A percentile compares a stretch with the other conserved stretches of the same genome.
Conservation (phyloP, 1,140 invertebrate genomes). For the Lucilia sericata region DNA sequence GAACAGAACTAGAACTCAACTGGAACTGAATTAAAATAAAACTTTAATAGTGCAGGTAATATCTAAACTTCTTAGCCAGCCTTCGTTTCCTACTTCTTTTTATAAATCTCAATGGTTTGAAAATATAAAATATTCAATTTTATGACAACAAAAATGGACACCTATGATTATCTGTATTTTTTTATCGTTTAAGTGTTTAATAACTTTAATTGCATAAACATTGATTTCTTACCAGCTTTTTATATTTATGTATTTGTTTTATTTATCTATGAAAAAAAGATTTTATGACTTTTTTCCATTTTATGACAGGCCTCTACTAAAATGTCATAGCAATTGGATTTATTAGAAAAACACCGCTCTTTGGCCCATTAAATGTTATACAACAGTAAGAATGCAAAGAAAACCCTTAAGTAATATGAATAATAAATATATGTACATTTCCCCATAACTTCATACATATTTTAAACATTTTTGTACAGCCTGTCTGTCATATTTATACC, state of each 20-base stretch:
- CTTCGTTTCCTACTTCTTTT: no score
- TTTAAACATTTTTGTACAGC: no score
- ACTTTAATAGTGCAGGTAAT: no score
- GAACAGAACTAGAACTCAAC: no score
- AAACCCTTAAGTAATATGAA: no score
- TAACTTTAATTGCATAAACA: constrained; percentile 35
- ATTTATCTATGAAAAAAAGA: constrained; percentile 23
- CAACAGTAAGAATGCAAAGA: neutral
- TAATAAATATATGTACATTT: no score
- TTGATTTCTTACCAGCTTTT: constrained; percentile 22
- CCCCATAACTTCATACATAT: no score
- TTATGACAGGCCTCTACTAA: neutral
- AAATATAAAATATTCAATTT: no score
- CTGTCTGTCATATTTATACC: neutral
- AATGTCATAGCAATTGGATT: neutral
- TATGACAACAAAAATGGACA: no score
- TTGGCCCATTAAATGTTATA: neutral
- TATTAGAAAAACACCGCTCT: neutral
- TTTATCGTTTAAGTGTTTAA: constrained; percentile 9
- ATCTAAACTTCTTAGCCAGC: no score
- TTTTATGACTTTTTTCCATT: constrained; percentile 19
- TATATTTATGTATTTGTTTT: neutral
- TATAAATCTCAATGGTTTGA: no score
- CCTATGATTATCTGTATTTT: neutral
- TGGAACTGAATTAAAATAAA: no score